These are phyloP conservation scores for Mythimna loreyi DNA, from an alignment of 2,888 invertebrate species.

Conservation along the genomic window DNA sequence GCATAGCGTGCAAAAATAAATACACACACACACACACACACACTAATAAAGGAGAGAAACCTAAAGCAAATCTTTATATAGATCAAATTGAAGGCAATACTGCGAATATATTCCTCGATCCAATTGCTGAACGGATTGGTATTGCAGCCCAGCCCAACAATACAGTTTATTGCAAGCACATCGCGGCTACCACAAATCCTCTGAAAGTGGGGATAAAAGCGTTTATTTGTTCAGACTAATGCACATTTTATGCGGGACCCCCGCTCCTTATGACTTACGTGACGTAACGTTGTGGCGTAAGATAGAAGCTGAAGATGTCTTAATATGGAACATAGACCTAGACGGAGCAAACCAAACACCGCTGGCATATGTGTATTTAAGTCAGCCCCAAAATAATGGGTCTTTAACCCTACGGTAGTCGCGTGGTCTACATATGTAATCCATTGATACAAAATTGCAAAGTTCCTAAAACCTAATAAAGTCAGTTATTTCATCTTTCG, in stretches of 20 bases:
- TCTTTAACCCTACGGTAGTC: no score
- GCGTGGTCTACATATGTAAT: no score
- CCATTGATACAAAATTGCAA: no score
- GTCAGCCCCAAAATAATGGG: neutral
- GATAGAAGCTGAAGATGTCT: constrained; percentile 46
- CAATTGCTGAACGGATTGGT: constrained; percentile 60
- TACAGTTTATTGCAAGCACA: constrained; percentile 74
- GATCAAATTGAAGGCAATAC: constrained; percentile 40
- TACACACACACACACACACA: constrained; percentile 12
- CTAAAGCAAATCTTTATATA: constrained; percentile 40
- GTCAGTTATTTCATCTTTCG: no score
- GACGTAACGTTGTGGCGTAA: constrained; percentile 75
- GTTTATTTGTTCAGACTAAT: constrained; percentile 89
- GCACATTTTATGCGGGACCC: constrained; percentile 88
- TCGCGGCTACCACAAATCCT: constrained; percentile 81
- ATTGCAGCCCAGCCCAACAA: constrained; percentile 63
- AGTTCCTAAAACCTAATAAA: no score
- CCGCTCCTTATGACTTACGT: constrained; percentile 87
- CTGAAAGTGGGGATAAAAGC: constrained; percentile 84
- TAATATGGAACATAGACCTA: neutral
- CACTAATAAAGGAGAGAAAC: constrained; percentile 30
- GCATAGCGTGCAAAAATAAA: neutral
- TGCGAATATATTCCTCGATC: constrained; percentile 52
- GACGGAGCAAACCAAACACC: no score
- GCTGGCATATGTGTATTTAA: neutral